phyloP scores from a whole-genome alignment of 2,797 vertebrate species.

The Scarus forsteni region DNA sequence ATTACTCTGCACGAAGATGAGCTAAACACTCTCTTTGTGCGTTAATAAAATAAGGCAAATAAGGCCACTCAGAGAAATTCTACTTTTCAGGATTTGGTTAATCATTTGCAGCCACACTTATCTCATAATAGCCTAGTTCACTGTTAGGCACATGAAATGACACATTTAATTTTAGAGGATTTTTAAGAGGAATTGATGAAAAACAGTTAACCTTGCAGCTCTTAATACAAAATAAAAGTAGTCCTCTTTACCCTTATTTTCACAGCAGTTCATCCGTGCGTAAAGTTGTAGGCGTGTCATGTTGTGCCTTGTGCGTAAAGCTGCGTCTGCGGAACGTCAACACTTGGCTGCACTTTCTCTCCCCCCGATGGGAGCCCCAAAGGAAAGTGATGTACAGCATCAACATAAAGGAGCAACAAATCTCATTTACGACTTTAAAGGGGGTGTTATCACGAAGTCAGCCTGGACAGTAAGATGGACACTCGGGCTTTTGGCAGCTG shows the following conservation, averaged over 20 bases:
- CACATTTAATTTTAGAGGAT: too few relatives aligned
- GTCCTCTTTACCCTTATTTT: background rate
- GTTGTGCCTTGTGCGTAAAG: conserved; percentile 29
- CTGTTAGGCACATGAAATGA: background rate
- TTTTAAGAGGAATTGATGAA: fast-evolving
- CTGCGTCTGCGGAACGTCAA: conserved; percentile 14
- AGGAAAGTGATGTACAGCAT: background rate
- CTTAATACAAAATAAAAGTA: background rate
- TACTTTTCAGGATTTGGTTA: too few relatives aligned
- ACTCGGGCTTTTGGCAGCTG: background rate
- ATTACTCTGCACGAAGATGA: conserved; percentile 11
- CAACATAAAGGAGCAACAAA: background rate
- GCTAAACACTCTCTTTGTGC: background rate
- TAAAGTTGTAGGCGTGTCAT: conserved; percentile 29
- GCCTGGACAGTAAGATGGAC: background rate
- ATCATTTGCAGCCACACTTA: too few relatives aligned
- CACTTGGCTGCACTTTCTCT: background rate
- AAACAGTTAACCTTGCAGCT: fast-evolving
- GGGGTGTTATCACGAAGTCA: background rate
- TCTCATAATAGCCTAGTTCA: background rate
- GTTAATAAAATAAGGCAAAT: background rate
- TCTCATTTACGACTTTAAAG: background rate
- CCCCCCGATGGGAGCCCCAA: background rate
- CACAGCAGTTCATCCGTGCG: conserved; percentile 26
- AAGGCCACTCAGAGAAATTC: background rate